Base-by-base conservation (phyloP, 2,888 invertebrate genomes). In the Clostera curtula region DNA sequence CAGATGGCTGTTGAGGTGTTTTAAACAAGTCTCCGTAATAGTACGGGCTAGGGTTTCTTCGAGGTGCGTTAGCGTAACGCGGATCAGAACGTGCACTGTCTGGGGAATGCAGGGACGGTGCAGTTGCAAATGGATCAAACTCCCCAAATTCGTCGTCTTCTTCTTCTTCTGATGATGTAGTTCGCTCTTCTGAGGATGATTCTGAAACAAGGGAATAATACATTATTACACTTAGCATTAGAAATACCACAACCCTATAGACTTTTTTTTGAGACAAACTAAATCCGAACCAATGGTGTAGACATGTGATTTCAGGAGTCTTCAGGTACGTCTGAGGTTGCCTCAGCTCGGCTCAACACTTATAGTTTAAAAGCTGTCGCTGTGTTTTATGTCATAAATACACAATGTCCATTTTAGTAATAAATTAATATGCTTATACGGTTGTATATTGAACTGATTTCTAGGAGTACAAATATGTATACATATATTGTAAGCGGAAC, bases 11-110 rank as follows among this genome's bases (percentile, higher is more conserved):
- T 13, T 85, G 80, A 0, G 62, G 44, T 22, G 87, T 85, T 74
- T 68, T 85, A 53, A 91, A 89, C 27, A 93, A 71, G 59, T 93
- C 93, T 1, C 92, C 91, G 87, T 93, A 93, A 53, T 93, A 93
- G 60, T 93, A 93, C 1, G 93, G 93, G 30, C 93, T 93, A 6
- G 92, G 92, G 59, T 93, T 92, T 16, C 92, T 86, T 41, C 86
- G 64, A 36, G 87, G 80, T 6, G 85, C 62, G 87, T 86, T 68
- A 41, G 80, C 72, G 87, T 88, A 68, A 44, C 82, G 63, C 3
- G 82, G 83, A 40, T 83, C 83, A 34, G 86, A 71, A 46, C 86
- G 87, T 30, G 89, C 89, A 50, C 90, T 90, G 50, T 90, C 90
- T 5, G 90, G 90, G 2, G 90, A 90, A 65, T 90, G 90, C 40